Percentiles rank a stretch among this genome's conserved stretches.
phyloP scores from a whole-genome alignment of 1,140 invertebrate species.

The Arion vulgaris region DNA sequence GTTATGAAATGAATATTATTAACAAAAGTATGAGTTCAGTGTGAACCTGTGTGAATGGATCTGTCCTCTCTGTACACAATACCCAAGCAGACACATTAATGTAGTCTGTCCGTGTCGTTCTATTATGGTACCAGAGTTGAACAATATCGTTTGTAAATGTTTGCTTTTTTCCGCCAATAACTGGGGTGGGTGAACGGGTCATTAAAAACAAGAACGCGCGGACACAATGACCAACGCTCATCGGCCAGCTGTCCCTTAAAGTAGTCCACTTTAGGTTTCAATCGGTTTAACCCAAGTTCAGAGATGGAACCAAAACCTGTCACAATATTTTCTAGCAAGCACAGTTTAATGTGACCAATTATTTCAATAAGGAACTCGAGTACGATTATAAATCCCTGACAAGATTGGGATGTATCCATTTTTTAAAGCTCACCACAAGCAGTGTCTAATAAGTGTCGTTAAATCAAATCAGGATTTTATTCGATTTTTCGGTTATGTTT shows the following conservation, averaged over 20 bases:
- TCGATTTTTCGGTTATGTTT: too few species aligned
- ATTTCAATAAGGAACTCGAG: background rate
- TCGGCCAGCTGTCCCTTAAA: conserved; percentile 2
- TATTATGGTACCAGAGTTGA: background rate
- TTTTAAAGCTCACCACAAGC: background rate
- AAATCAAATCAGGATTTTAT: too few species aligned
- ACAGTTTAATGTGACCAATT: background rate
- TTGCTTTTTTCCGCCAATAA: background rate
- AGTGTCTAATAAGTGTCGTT: background rate
- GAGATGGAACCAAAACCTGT: background rate
- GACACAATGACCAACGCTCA: background rate
- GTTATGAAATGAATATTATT: too few species aligned
- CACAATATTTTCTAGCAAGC: background rate
- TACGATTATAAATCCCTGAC: background rate
- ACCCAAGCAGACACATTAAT: background rate
- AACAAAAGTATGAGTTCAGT: too few species aligned
- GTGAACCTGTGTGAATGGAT: too few species aligned
- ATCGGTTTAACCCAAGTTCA: background rate
- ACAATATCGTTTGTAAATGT: background rate
- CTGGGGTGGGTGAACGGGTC: background rate
- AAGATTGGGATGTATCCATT: too few species aligned
- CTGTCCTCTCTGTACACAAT: too few species aligned
- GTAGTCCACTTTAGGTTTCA: conserved; percentile 14
- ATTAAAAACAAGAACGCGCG: background rate
- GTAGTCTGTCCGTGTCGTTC: background rate